A percentile compares a stretch with the other conserved stretches of the same genome.
Evolutionary conservation across 30 jellyfish, hydroid and myxozoan species (phyloP).

Genomic region (Sanderia malayensis): DNA sequence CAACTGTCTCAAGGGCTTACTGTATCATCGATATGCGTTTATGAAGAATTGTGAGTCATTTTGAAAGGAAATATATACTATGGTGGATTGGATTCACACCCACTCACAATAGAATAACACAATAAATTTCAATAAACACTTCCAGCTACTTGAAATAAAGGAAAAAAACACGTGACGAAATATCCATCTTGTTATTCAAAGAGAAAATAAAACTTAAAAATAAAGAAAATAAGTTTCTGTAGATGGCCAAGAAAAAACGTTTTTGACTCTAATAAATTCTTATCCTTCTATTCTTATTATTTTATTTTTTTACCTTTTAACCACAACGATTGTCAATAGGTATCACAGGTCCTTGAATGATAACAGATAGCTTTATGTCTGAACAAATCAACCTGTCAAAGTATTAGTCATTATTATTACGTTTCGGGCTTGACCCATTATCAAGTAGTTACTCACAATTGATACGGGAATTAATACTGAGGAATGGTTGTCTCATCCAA

Average conservation of each 20-base stretch:
- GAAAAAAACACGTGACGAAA: constrained; percentile 36
- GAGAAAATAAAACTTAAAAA: constrained; percentile 5
- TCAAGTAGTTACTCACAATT: no score
- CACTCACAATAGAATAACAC: no score
- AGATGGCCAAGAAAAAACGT: constrained; percentile 34
- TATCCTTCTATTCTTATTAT: background rate
- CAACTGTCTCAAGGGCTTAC: no score
- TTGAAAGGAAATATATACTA: no score
- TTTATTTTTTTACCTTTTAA: background rate
- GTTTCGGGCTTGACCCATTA: no score
- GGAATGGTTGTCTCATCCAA: no score
- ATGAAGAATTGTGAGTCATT: no score
- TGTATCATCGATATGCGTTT: no score
- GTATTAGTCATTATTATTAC: background rate
- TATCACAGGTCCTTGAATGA: background rate
- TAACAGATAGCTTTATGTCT: background rate
- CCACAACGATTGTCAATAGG: background rate
- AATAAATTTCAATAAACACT: no score
- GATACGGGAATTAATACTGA: no score
- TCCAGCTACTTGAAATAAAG: no score
- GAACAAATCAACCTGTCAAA: background rate
- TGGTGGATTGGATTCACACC: no score
- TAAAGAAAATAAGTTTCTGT: constrained; percentile 5
- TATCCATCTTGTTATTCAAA: constrained; percentile 35
- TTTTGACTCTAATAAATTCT: background rate